Evolutionary conservation across 2,797 vertebrate species (phyloP).

Genomic region (Coilia nasus): DNA sequence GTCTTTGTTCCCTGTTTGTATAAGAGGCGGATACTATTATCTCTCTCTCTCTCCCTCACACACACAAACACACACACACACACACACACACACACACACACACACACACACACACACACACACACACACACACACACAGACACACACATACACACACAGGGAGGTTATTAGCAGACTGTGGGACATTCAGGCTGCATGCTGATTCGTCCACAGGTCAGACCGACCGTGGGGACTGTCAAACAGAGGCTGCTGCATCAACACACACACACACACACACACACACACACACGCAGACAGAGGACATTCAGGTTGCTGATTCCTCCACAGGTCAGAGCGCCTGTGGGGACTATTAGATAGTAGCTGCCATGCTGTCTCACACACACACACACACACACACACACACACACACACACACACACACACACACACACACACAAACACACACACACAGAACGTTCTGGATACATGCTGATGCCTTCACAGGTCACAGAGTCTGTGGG

Average conservation of each 20-base stretch:
- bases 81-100: no score
- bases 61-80: no score
- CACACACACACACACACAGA: neutral
- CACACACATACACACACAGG: neutral
- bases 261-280: neutral
- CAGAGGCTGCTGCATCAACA: no score
- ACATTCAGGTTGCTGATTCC: neutral
- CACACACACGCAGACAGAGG: neutral
- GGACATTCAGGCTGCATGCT: neutral
- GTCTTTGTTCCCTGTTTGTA: no score
- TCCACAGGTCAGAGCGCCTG: neutral
- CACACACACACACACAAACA: neutral
- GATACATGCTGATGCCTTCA: neutral
- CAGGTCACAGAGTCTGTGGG: neutral
- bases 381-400: conserved; percentile 1
- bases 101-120: neutral
- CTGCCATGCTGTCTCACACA: neutral
- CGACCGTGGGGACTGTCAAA: no score
- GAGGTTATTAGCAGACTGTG: neutral
- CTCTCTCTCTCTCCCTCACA: no score
- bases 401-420: neutral
- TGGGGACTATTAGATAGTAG: neutral
- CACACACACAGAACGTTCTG: neutral
- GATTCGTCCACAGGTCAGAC: neutral
- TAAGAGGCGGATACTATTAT: no score